Percentiles rank a stretch among this genome's conserved stretches.
Evolutionary conservation across 2,888 invertebrate species (phyloP).

Genomic region (Neria commutata): DNA sequence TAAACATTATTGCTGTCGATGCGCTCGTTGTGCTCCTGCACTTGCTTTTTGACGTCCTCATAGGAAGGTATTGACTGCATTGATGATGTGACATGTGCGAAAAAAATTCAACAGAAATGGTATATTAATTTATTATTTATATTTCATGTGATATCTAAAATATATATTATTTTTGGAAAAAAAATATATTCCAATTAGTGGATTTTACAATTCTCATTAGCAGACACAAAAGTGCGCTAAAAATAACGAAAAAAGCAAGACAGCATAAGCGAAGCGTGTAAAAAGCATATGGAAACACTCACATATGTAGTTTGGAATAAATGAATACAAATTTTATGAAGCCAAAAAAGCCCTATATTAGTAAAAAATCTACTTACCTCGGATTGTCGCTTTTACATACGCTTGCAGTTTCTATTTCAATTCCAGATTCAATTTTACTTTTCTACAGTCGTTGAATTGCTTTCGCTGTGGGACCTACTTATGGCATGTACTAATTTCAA

Average conservation of each 20-base stretch:
- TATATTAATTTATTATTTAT: neutral
- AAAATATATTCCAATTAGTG: neutral
- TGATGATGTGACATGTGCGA: neutral
- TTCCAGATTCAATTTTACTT: too few relatives aligned
- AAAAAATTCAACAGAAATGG: neutral
- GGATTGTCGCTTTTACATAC: neutral
- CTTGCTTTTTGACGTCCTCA: slow-evolving; percentile 55
- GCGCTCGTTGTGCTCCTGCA: slow-evolving; percentile 50
- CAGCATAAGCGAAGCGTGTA: neutral
- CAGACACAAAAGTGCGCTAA: neutral
- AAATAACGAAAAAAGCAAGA: neutral
- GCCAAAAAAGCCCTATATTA: slow-evolving; percentile 14
- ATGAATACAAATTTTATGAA: neutral
- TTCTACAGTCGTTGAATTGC: too few relatives aligned
- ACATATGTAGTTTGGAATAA: slow-evolving; percentile 21
- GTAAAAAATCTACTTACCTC: neutral
- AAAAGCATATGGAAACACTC: slow-evolving; percentile 24
- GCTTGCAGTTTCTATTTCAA: neutral
- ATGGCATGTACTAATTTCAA: too few relatives aligned
- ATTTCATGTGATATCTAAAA: neutral
- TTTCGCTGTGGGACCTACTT: too few relatives aligned
- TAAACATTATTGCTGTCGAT: slow-evolving; percentile 43
- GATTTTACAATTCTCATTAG: too few relatives aligned
- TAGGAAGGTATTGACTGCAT: slow-evolving; percentile 55
- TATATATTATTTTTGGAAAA: too few relatives aligned